Percentiles rank a stretch among this genome's conserved stretches.
Conservation (phyloP, 2,113 vertebrate genomes). For the Brienomyrus longianalis region DNA sequence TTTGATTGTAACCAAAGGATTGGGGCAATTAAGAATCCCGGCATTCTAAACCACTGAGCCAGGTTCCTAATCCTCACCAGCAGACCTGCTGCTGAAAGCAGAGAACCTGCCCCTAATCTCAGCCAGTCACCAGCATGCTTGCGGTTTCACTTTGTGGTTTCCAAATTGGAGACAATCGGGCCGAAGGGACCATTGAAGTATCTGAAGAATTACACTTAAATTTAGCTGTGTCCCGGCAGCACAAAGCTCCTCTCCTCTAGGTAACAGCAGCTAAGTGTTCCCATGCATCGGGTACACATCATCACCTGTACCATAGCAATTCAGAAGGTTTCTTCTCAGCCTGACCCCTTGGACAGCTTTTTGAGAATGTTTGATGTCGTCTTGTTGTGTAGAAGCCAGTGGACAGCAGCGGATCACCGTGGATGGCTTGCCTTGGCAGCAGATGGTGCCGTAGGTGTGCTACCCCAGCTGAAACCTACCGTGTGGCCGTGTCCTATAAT, state of each 20-base stretch:
- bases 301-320: background rate
- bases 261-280: background rate
- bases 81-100: background rate
- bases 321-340: background rate
- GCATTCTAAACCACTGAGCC: background rate
- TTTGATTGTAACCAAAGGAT: background rate
- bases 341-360: background rate
- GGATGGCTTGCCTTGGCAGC: background rate
- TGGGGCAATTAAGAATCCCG: background rate
- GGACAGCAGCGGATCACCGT: background rate
- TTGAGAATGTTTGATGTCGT: background rate
- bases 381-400: background rate
- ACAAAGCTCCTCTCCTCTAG: background rate
- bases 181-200: background rate
- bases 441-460: background rate
- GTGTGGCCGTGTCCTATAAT: background rate
- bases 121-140: background rate
- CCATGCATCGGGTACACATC: background rate
- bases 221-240: background rate
- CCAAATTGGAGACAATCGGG: background rate
- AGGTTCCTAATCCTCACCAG: background rate
- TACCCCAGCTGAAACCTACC: background rate
- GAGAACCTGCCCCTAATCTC: background rate
- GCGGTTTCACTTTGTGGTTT: background rate
- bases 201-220: background rate